These are phyloP conservation scores for Mastomys natalensis DNA, from an alignment of 2,113 vertebrate species.

Conservation along the genomic window DNA sequence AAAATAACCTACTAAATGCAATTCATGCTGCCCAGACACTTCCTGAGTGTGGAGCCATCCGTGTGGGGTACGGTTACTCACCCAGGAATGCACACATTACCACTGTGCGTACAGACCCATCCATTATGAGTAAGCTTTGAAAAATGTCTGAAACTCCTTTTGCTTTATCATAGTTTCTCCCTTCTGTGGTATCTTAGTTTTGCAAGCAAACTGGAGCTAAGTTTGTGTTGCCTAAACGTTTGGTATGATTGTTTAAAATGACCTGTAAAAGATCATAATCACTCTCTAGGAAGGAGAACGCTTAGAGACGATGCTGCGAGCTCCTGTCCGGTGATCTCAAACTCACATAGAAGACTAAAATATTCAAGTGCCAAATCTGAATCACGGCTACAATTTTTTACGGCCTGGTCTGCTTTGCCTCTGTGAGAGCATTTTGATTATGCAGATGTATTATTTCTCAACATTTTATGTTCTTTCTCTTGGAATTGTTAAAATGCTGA, in stretches of 20 bases:
- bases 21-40: not conserved
- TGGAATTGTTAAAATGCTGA: constrained; percentile 46
- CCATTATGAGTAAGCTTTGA: not conserved
- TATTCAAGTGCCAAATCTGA: not conserved
- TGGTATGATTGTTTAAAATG: not conserved
- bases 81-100: not conserved
- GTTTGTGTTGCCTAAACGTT: not conserved
- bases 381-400: not conserved
- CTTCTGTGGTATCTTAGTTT: not conserved
- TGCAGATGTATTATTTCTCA: not conserved
- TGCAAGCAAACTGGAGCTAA: not conserved
- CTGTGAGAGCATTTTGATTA: not conserved
- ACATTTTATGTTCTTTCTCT: not conserved
- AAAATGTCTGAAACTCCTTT: not conserved
- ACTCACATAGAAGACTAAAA: not conserved
- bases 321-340: not conserved
- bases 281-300: not conserved
- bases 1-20: not conserved
- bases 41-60: not conserved
- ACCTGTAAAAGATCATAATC: not conserved
- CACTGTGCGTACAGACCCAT: not conserved
- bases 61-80: not conserved
- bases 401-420: not conserved
- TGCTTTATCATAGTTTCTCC: not conserved
- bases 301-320: not conserved